A percentile compares a stretch with the other conserved stretches of the same genome.
These are phyloP conservation scores for Sclerodermus sp. DNA, from an alignment of 2,888 invertebrate genomes.

Conservation along the genomic window DNA sequence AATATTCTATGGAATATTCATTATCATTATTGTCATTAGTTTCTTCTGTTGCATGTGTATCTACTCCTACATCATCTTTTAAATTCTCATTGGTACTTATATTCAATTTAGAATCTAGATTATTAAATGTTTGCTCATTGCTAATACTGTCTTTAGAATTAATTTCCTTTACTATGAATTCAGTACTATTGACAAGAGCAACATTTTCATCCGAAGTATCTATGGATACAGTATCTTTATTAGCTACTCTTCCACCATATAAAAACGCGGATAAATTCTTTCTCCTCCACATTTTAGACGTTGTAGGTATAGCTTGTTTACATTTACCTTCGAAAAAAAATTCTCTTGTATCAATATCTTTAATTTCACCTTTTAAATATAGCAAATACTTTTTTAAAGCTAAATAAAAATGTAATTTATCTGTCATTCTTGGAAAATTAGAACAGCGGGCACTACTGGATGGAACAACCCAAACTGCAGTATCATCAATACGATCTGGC, in stretches of 20 bases:
- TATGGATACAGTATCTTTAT: slow-evolving; percentile 40
- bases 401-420: slow-evolving; percentile 51
- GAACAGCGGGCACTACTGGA: slow-evolving; percentile 55
- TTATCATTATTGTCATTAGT: not conserved
- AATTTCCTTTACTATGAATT: slow-evolving; percentile 37
- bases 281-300: slow-evolving; percentile 52
- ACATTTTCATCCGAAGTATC: slow-evolving; percentile 42
- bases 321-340: slow-evolving; percentile 47
- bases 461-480: slow-evolving; percentile 52
- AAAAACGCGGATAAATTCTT: slow-evolving; percentile 44
- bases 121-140: not conserved
- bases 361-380: slow-evolving; percentile 44
- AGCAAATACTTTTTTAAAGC: slow-evolving; percentile 46
- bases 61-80: not conserved
- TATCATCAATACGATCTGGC: slow-evolving; percentile 37
- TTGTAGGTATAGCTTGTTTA: slow-evolving; percentile 40
- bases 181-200: slow-evolving; percentile 30
- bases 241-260: slow-evolving; percentile 45
- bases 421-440: slow-evolving; percentile 51
- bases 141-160: slow-evolving; percentile 3
- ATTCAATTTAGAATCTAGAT: too few relatives aligned
- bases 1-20: slow-evolving; percentile 4
- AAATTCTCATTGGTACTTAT: not conserved
- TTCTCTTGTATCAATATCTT: slow-evolving; percentile 35
- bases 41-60: slow-evolving; percentile 1